Base-by-base conservation (phyloP, 1,140 invertebrate species). In the Prorops nasuta region DNA sequence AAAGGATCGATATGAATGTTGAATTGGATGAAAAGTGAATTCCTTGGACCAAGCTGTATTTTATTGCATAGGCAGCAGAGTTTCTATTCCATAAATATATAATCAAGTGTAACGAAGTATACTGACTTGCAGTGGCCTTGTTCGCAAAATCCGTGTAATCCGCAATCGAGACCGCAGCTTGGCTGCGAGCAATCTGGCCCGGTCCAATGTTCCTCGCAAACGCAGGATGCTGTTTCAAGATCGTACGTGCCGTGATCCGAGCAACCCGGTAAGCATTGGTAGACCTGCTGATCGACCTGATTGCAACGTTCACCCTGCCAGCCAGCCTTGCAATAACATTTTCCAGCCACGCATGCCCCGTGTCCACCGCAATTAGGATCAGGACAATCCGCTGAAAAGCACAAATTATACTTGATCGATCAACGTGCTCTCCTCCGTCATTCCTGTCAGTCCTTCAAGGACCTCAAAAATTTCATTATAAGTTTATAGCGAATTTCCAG, bases 231-330 rank as follows among this genome's bases (percentile, higher is more conserved):
- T 21, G 85, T 85, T 67, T 94, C 91, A 45, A 94, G 80, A 76
- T 94, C 91, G 74, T 94, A 95, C 39, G 88, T 86, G 18, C 92
- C 92, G 67, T 93, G 90, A 60, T 92, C 89, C 0, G 92, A 94
- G 71, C 92, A 96, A 41, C 91, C 88, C 0, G 92, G 92, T 45
- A 94, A 75, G 72, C 92, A 95, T 49, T 90, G 86, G 71, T 92
- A 91, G 19, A 94, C 88, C 75, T 91, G 87, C 65, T 91, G 86
- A 76, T 95, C 91, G 44, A 92, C 85, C 58, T 89, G 84, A 52
- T 86, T 84, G 68, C 95, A 98, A 49, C 91, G 86, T 48, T 89
- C 86, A 8, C 95, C 95, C 65, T 93, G 91, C 94, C 95, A 98
- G 1, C 96, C 96, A 2, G 90, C 90, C 65, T 93, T 88, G 78